A percentile compares a stretch with the other conserved stretches of the same genome.
phyloP scores from a whole-genome alignment of 2,797 vertebrate genomes.

The Rousettus madagascariensis region DNA sequence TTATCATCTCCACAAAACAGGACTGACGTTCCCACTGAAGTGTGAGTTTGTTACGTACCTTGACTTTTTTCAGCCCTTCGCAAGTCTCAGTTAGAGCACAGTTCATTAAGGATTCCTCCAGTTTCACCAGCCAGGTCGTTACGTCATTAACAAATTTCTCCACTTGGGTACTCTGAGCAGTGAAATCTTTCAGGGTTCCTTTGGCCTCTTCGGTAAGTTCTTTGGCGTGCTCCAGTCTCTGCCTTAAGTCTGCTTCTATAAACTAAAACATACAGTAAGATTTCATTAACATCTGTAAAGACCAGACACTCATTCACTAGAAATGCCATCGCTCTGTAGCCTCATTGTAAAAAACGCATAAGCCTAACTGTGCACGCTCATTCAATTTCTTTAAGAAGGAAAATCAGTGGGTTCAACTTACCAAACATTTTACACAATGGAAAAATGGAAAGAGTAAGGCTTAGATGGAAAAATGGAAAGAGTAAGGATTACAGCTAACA shows the following conservation, averaged over 20 bases:
- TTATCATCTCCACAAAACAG: not conserved
- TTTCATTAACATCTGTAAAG: not conserved
- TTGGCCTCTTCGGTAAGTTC: constrained; percentile 91
- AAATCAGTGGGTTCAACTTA: not conserved
- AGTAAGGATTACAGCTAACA: not conserved
- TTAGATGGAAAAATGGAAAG: not conserved
- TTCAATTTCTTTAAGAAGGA: not conserved
- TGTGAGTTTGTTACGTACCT: constrained; percentile 83
- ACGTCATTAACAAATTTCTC: constrained; percentile 90
- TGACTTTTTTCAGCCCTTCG: constrained; percentile 90
- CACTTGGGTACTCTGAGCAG: constrained; percentile 89
- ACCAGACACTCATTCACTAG: not conserved
- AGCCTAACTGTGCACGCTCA: not conserved
- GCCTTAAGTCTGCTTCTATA: constrained; percentile 92
- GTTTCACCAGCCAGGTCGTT: constrained; percentile 86
- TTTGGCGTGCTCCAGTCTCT: constrained; percentile 92
- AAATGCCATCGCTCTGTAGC: not conserved
- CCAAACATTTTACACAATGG: not conserved
- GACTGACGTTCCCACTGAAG: not conserved
- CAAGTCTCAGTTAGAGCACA: constrained; percentile 85
- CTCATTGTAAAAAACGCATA: not conserved
- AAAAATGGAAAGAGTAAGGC: not conserved
- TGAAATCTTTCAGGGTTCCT: constrained; percentile 92
- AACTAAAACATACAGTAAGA: constrained; percentile 85
- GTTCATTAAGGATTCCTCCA: constrained; percentile 88